Evolutionary conservation across 2,888 invertebrate species (phyloP), one percentile per base, ranked within the genome.

Genomic region (Allygus modestus): DNA sequence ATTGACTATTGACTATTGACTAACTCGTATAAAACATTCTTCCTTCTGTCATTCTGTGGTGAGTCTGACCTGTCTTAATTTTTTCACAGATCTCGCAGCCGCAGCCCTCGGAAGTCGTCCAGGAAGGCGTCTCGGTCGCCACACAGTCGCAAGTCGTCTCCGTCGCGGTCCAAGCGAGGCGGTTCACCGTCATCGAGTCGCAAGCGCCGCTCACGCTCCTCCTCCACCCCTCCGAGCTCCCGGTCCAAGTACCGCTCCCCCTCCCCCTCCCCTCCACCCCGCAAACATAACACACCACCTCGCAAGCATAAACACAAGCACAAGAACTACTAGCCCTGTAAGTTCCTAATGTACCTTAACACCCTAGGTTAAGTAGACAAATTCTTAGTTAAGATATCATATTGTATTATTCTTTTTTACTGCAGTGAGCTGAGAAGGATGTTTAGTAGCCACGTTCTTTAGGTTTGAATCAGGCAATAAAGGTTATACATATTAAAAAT

Each of bases 301-400:
- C 87, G 89, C 77, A 90, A 90, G 87, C 89, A 89, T 81, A 92
- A 91, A 88, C 92, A 92, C 87, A 92, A 92, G 88, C 92, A 92
- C 88, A 91, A 92, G 73, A 41, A 33, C 73, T 73, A 73, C 73
- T 73, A 73, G 37, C 73, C n/a, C 12, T 73, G 73, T 73, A 43
- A 73, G 73, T 73, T 4, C 17, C 28, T 12, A 0, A 7, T 54
- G 23, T 54, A 12, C n/a, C 1, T 46, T 46, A 12, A 17, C 2
- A 12, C 12, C 15, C 46, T 46, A 17, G 46, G 4, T 46, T 46
- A 41, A 41, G 11, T 9, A 41, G 41, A 41, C 41, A 41, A 41
- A 41, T 41, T 11, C 7, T 11, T 11, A 41, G 41, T 11, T 9
- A 9, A 9, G 41, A 9, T 41, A 41, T 41, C 41, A 9, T 41